These are phyloP conservation scores for Homalodisca vitripennis DNA, from an alignment of 1,140 invertebrate genomes.

Conservation along the genomic window DNA sequence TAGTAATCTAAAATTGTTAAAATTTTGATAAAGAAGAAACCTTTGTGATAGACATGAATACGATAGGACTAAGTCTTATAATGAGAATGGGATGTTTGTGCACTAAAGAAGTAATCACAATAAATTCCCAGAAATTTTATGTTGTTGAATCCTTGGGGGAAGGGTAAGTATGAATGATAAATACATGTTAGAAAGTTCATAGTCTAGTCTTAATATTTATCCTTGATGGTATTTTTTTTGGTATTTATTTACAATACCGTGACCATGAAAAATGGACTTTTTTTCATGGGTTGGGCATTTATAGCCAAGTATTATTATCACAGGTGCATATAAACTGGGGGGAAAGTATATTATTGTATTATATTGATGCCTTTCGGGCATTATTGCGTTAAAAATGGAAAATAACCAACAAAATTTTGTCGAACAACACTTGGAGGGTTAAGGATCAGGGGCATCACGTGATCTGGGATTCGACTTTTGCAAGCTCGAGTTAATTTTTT, in stretches of 20 bases:
- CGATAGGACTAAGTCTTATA: slow-evolving; percentile 65
- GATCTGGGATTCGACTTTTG: no score
- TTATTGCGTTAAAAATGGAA: no score
- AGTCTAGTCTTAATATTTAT: no score
- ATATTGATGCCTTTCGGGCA: no score
- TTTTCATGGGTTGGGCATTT: neutral
- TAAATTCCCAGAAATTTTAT: slow-evolving; percentile 69
- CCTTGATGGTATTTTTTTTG: neutral
- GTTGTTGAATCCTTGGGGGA: slow-evolving; percentile 71
- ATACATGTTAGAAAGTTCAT: neutral
- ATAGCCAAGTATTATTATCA: neutral
- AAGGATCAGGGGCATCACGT: no score
- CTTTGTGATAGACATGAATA: no score
- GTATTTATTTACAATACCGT: neutral
- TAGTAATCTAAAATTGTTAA: no score
- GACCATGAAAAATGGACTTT: neutral
- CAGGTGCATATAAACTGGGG: neutral
- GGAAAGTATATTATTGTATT: neutral
- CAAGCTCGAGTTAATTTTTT: no score
- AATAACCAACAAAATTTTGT: no score
- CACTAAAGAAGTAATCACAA: slow-evolving; percentile 66
- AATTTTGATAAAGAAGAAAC: no score
- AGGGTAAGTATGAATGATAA: slow-evolving; percentile 58
- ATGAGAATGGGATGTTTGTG: slow-evolving; percentile 79
- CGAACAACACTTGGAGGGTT: no score